A percentile compares a stretch with the other conserved stretches of the same genome.
These are phyloP conservation scores for Lasioglossum leucozonium DNA, from an alignment of 2,888 invertebrate species.

Conservation along the genomic window DNA sequence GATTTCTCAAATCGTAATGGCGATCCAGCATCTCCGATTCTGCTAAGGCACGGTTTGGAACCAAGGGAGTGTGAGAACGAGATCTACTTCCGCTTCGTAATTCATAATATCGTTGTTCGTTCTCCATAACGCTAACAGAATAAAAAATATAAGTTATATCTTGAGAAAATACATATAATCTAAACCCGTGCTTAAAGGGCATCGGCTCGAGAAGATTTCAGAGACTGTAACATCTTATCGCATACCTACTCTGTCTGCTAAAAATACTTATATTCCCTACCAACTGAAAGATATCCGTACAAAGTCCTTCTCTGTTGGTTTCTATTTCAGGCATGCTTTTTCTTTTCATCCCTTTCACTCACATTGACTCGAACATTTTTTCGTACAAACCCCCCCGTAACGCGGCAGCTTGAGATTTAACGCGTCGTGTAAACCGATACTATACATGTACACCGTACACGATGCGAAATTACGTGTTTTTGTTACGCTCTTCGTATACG, in stretches of 20 bases:
- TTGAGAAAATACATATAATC: not conserved
- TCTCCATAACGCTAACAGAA: conserved; percentile 75
- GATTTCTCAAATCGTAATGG: conserved; percentile 78
- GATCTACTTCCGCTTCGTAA: conserved; percentile 81
- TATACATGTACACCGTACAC: not conserved
- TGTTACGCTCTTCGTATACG: not conserved
- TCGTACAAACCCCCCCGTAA: not conserved
- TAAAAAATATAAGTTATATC: not conserved
- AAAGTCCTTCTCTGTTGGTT: conserved; percentile 47
- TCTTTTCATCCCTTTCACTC: conserved; percentile 17
- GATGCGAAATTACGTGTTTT: not conserved
- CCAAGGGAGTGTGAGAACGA: conserved; percentile 81
- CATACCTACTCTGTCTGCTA: conserved; percentile 42
- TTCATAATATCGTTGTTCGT: conserved; percentile 80
- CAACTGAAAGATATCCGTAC: conserved; percentile 48
- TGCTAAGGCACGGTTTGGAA: conserved; percentile 59
- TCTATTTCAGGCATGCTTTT: conserved; percentile 44
- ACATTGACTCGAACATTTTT: conserved; percentile 1
- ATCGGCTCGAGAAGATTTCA: not conserved
- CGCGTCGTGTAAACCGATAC: not conserved
- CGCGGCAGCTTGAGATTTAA: conserved; percentile 4
- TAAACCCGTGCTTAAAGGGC: not conserved
- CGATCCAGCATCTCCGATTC: conserved; percentile 77
- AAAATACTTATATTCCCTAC: conserved; percentile 62
- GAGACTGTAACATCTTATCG: conserved; percentile 2